Percentiles rank a stretch among this genome's conserved stretches.
phyloP scores from a whole-genome alignment of 2,113 vertebrate species.

The Typhlomys cinereus region DNA sequence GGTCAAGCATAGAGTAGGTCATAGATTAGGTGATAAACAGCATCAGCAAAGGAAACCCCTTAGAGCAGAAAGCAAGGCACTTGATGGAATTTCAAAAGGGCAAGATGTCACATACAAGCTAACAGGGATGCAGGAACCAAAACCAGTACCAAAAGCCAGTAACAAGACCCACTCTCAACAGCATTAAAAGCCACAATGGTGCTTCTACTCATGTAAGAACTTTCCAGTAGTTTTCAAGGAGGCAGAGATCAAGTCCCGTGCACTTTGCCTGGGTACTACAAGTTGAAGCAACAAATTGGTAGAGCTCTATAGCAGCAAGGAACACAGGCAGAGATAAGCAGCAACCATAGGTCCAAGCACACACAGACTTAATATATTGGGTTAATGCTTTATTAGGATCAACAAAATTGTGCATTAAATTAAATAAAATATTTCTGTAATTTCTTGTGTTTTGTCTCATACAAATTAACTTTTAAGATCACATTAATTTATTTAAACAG shows the following conservation, averaged over 20 bases:
- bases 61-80: neutral
- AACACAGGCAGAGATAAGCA: neutral
- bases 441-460: neutral
- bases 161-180: neutral
- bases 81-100: neutral
- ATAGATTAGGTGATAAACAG: neutral
- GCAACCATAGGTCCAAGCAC: neutral
- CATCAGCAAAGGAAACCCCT: neutral
- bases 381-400: neutral
- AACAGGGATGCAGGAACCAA: neutral
- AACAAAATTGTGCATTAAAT: neutral
- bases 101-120: neutral
- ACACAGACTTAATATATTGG: neutral
- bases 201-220: neutral
- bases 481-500: neutral
- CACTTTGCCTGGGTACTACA: neutral
- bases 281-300: neutral
- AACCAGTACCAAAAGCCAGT: neutral
- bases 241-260: rapidly evolving
- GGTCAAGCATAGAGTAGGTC: neutral
- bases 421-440: neutral
- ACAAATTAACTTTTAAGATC: neutral
- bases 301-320: neutral
- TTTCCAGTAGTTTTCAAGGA: neutral
- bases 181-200: neutral